A percentile compares a stretch with the other conserved stretches of the same genome.
Conservation (phyloP, 2,888 invertebrate genomes). For the Phrixothrix hirtus region DNA sequence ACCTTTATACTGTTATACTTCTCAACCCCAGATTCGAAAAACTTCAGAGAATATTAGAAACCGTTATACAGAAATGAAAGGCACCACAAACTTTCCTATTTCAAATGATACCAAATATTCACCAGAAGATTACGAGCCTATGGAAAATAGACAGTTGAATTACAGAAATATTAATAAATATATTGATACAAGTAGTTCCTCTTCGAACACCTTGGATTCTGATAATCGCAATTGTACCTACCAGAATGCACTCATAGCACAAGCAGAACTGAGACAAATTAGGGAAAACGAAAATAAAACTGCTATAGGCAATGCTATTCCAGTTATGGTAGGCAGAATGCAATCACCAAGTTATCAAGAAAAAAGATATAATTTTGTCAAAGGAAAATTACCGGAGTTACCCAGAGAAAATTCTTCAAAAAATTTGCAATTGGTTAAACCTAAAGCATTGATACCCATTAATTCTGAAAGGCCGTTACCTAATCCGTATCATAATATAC, state of each 20-base stretch:
- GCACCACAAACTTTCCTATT: constrained; percentile 6
- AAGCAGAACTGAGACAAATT: constrained; percentile 34
- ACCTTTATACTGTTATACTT: constrained; percentile 9
- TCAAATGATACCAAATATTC: constrained; percentile 11
- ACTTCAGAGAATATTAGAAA: constrained; percentile 5
- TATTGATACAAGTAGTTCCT: constrained; percentile 52
- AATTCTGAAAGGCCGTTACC: constrained; percentile 52
- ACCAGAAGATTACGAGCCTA: constrained; percentile 43
- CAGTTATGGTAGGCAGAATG: constrained; percentile 16
- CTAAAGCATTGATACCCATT: constrained; percentile 53
- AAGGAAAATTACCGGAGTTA: constrained; percentile 27
- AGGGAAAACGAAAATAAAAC: constrained; percentile 30
- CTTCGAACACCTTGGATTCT: constrained; percentile 51
- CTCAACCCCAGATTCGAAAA: constrained; percentile 8
- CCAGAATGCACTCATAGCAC: constrained; percentile 40
- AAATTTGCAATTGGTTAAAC: constrained; percentile 50
- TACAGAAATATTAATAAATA: constrained; percentile 46
- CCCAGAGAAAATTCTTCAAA: constrained; percentile 44
- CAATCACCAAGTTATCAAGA: constrained; percentile 17
- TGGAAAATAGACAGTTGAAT: constrained; percentile 38
- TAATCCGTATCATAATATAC: constrained; percentile 48
- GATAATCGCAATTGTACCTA: constrained; percentile 43
- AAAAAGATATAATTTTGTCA: constrained; percentile 5
- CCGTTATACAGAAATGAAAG: constrained; percentile 23
- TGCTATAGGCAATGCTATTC: no score